Percentiles rank a stretch among this genome's conserved stretches.
Evolutionary conservation across 2,797 vertebrate genomes (phyloP).

Genomic region (Discoglossus pictus): DNA sequence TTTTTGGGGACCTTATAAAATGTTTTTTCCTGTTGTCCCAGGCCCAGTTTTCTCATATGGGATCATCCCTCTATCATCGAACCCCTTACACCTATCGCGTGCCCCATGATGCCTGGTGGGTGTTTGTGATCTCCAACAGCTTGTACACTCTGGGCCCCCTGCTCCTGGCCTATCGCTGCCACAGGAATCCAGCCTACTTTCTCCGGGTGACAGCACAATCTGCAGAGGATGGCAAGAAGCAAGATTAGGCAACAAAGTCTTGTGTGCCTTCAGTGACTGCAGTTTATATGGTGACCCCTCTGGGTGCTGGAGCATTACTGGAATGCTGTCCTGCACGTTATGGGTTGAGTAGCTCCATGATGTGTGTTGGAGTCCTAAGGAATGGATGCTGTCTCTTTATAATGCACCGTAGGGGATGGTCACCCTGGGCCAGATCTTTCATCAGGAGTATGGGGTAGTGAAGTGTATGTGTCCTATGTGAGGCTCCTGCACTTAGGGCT

Average conservation of each 20-base stretch:
- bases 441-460: too few relatives aligned
- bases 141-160: conserved; percentile 73
- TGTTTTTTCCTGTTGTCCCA: conserved; percentile 53
- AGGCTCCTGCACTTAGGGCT: too few relatives aligned
- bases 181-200: conserved; percentile 77
- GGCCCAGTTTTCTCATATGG: conserved; percentile 87
- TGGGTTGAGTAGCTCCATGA: background rate
- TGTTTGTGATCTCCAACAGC: conserved; percentile 73
- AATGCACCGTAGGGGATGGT: background rate
- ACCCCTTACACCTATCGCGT: conserved; percentile 82
- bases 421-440: background rate
- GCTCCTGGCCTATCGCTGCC: conserved; percentile 78
- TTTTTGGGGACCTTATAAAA: too few relatives aligned
- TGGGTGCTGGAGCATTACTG: background rate
- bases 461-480: too few relatives aligned
- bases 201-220: conserved; percentile 49
- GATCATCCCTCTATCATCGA: conserved; percentile 79
- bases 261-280: background rate
- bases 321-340: background rate
- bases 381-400: background rate
- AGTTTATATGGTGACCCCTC: background rate
- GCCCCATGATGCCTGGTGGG: conserved; percentile 69
- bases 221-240: conserved; percentile 69
- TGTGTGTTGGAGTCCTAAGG: background rate
- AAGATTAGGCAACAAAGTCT: background rate